phyloP scores from a whole-genome alignment of 2,797 vertebrate species.

The Gymnothorax javanicus region DNA sequence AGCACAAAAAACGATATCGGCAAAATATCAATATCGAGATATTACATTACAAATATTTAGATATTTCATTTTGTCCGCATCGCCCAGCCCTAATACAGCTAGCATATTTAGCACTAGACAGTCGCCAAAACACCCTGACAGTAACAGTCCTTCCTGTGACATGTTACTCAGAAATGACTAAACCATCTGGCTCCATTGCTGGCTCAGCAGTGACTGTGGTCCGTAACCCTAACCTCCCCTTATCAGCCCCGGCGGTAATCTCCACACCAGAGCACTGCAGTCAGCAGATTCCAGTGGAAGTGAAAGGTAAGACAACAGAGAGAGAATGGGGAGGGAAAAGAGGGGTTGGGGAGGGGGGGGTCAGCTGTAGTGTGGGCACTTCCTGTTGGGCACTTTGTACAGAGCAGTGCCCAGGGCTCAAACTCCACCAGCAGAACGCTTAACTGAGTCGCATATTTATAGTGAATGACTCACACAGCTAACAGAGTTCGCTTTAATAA shows the following conservation, averaged over 20 bases:
- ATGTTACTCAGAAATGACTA: not conserved
- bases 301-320: slow-evolving; percentile 43
- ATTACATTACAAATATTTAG: no score
- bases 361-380: not conserved
- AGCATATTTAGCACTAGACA: not conserved
- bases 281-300: slow-evolving; percentile 52
- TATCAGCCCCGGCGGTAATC: slow-evolving; percentile 15
- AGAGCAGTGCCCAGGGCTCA: not conserved
- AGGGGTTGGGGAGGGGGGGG: not conserved
- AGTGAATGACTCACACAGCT: not conserved
- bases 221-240: not conserved
- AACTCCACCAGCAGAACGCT: not conserved
- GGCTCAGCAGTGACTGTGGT: not conserved
- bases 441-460: not conserved
- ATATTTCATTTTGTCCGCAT: no score
- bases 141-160: not conserved
- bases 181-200: not conserved
- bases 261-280: slow-evolving; percentile 22
- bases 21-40: no score
- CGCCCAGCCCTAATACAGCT: no score
- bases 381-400: not conserved
- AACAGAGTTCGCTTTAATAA: not conserved
- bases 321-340: not conserved
- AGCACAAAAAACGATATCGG: no score
- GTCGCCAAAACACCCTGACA: not conserved